A percentile compares a stretch with the other conserved stretches of the same genome.
phyloP scores from a whole-genome alignment of 2,888 invertebrate species.

The Archips xylosteana region DNA sequence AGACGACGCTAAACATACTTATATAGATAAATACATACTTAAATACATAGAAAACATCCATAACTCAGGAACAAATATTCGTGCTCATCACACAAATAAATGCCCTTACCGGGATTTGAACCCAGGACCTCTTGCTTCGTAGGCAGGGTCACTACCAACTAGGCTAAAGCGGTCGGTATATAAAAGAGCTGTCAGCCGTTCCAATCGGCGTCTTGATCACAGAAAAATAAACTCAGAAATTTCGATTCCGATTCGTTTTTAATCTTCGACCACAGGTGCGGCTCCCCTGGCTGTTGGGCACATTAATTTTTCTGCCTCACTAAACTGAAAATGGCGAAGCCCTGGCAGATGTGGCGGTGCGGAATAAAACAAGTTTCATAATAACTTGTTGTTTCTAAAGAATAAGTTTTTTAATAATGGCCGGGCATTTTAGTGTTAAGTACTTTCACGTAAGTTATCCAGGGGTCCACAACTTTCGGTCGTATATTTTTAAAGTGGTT shows the following conservation, averaged over 20 bases:
- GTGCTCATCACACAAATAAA: too few species aligned
- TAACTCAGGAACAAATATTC: too few species aligned
- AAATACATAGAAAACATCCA: too few species aligned
- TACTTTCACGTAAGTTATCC: not conserved
- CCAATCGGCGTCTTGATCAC: not conserved
- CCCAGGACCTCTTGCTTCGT: too few species aligned
- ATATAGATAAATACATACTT: too few species aligned
- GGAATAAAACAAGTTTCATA: slow-evolving; percentile 20
- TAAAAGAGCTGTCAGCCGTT: not conserved
- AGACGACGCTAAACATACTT: too few species aligned
- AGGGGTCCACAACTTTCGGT: not conserved
- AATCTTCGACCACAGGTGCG: slow-evolving; percentile 25
- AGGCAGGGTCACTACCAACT: too few species aligned
- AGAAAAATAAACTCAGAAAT: not conserved
- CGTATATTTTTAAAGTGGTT: not conserved
- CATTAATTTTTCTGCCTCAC: slow-evolving; percentile 29
- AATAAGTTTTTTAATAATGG: slow-evolving; percentile 12
- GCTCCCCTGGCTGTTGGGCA: slow-evolving; percentile 16
- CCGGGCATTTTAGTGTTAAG: not conserved
- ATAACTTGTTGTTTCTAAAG: slow-evolving; percentile 8
- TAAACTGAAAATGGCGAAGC: slow-evolving; percentile 31
- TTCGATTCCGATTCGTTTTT: slow-evolving; percentile 2
- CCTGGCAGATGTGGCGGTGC: slow-evolving; percentile 20
- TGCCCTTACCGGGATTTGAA: too few species aligned
- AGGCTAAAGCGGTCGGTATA: too few species aligned